Evolutionary conservation across 2,797 vertebrate species (phyloP).

Genomic region (Cirrhinus molitorella): DNA sequence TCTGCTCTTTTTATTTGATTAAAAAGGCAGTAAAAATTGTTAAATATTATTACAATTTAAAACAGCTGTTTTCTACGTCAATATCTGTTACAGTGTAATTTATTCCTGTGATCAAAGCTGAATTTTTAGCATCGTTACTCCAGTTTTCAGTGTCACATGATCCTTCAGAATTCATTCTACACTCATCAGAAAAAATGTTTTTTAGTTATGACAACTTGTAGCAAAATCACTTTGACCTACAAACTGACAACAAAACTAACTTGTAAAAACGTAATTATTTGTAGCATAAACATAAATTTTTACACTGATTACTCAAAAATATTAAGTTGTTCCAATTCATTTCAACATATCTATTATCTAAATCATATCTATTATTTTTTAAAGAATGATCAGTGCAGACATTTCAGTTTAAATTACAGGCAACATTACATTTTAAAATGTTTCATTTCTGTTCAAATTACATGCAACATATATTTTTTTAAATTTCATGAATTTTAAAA

Average conservation of each 20-base stretch:
- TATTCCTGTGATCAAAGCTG: background rate
- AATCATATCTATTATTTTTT: background rate
- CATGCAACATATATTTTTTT: too few relatives aligned
- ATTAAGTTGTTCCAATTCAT: background rate
- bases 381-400: background rate
- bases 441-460: too few relatives aligned
- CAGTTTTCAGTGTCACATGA: background rate
- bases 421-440: too few relatives aligned
- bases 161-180: background rate
- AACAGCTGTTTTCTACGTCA: background rate
- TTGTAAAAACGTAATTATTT: background rate
- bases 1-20: background rate
- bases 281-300: background rate
- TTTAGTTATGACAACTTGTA: background rate
- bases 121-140: background rate
- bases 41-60: background rate
- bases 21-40: background rate
- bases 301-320: background rate
- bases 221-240: background rate
- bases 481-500: too few relatives aligned
- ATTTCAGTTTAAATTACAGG: background rate
- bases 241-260: background rate
- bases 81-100: background rate
- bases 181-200: background rate
- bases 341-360: background rate